Conservation (phyloP, 2,113 vertebrate genomes). For the Aegypius monachus region DNA sequence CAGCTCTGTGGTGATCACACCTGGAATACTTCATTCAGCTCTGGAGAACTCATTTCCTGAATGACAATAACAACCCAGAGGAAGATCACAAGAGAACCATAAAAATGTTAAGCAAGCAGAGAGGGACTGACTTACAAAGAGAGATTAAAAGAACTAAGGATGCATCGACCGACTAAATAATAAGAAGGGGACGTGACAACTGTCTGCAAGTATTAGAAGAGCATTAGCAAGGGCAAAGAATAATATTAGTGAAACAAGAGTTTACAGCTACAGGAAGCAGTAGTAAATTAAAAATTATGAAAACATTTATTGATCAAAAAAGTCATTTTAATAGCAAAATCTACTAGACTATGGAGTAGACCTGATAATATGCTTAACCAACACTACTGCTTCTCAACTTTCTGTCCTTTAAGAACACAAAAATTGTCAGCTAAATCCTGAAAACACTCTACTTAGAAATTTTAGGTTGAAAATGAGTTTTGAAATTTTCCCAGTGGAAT, state of each 20-base stretch:
- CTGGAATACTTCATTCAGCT: neutral
- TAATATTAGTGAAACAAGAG: neutral
- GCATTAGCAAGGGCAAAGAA: neutral
- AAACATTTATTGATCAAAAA: neutral
- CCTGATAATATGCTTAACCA: neutral
- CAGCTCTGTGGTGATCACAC: neutral
- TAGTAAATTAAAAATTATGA: neutral
- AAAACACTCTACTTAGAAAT: neutral
- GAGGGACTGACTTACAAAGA: neutral
- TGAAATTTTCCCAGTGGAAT: neutral
- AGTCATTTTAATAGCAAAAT: neutral
- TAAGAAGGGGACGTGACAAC: neutral
- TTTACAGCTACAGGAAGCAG: neutral
- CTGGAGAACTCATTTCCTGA: constrained; percentile 29
- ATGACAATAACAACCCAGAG: neutral
- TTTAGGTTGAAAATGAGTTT: neutral
- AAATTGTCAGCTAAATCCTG: neutral
- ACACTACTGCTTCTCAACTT: neutral
- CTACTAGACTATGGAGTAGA: neutral
- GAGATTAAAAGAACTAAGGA: neutral
- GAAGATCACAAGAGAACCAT: neutral
- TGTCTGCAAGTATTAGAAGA: neutral
- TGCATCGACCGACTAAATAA: neutral
- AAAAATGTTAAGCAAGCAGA: neutral
- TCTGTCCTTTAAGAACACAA: neutral